Conservation (phyloP, 2,888 invertebrate genomes). For the Anaspis maculata region DNA sequence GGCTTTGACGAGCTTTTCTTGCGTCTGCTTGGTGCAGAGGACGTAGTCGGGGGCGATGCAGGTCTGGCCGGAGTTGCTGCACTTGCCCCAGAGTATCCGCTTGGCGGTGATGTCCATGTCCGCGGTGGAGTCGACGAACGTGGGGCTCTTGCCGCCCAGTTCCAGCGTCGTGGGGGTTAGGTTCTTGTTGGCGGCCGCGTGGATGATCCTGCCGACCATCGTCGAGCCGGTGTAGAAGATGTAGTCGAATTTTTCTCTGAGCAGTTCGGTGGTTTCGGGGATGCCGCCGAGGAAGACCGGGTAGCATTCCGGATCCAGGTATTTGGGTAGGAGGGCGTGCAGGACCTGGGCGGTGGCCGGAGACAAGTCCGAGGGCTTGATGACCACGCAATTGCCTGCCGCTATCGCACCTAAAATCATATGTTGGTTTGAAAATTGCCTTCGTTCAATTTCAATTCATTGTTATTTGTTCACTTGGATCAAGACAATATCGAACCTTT, state of each 20-base stretch:
- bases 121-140: constrained; percentile 76
- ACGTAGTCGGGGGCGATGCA: constrained; percentile 96
- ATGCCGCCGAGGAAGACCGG: constrained; percentile 76
- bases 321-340: constrained; percentile 70
- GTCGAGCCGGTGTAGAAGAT: too few species aligned
- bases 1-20: constrained; percentile 48
- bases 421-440: neutral
- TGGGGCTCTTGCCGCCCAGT: constrained; percentile 77
- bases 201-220: constrained; percentile 78
- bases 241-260: constrained; percentile 82
- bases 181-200: constrained; percentile 80
- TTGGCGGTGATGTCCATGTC: constrained; percentile 70
- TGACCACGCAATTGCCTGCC: constrained; percentile 86
- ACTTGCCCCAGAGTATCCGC: constrained; percentile 88
- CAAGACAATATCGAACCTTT: too few species aligned
- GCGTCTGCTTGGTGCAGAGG: constrained; percentile 70
- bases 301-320: constrained; percentile 84
- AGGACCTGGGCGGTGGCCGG: constrained; percentile 63
- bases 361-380: constrained; percentile 92
- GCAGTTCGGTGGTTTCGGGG: constrained; percentile 73
- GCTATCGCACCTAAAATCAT: constrained; percentile 59
- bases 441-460: too few species aligned
- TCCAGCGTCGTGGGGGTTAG: constrained; percentile 91
- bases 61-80: constrained; percentile 86
- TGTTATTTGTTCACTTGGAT: neutral